Conservation (phyloP, 1,140 invertebrate genomes). For the Scaptomyza graminum region DNA sequence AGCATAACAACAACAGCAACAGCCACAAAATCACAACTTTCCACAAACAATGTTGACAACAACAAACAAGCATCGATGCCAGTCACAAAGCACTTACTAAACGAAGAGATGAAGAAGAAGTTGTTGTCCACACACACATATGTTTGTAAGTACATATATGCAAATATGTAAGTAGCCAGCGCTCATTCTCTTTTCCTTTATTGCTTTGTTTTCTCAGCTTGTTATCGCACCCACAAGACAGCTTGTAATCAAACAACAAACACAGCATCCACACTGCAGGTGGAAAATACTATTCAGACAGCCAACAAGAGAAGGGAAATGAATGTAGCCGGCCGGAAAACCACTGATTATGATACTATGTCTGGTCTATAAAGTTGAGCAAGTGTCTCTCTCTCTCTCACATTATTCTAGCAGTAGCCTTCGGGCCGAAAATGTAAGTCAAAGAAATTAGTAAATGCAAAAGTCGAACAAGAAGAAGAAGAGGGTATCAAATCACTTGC, state of each 20-base stretch:
- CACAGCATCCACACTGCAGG: conserved; percentile 15
- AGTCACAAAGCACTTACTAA: conserved; percentile 14
- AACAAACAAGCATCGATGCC: conserved; percentile 62
- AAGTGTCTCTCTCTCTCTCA: background rate
- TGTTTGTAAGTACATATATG: too few species aligned
- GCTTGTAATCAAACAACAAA: conserved; percentile 75
- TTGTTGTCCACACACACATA: background rate
- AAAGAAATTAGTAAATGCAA: conserved; percentile 18
- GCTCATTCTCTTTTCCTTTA: background rate
- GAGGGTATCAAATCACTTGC: conserved; percentile 7
- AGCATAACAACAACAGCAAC: conserved; percentile 66
- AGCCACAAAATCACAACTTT: conserved; percentile 74
- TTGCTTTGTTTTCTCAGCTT: conserved; percentile 2
- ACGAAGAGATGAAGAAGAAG: background rate
- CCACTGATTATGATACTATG: conserved; percentile 44
- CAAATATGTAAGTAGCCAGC: conserved; percentile 51
- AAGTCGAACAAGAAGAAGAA: conserved; percentile 11
- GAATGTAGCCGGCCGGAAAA: conserved; percentile 50
- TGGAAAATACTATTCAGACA: conserved; percentile 31
- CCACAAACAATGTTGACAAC: conserved; percentile 51
- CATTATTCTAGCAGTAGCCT: background rate
- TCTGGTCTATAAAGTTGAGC: conserved; percentile 7
- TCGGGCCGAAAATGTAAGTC: conserved; percentile 13
- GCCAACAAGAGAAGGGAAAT: background rate
- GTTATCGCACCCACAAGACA: conserved; percentile 62